Evolutionary conservation across 2,113 vertebrate species (phyloP).

Genomic region (Pan paniscus): DNA sequence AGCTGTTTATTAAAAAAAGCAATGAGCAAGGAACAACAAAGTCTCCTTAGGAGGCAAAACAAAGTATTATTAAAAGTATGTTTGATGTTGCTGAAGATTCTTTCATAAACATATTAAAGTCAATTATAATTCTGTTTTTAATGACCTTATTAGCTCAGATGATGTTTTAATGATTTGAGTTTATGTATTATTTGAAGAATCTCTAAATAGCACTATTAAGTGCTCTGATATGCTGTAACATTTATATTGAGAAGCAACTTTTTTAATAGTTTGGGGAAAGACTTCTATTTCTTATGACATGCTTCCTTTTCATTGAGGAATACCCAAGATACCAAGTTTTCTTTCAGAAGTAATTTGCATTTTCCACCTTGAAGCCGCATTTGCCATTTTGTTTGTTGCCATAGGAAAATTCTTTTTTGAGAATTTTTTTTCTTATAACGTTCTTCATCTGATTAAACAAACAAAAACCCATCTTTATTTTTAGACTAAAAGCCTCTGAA

Average conservation of each 20-base stretch:
- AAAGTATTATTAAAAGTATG: background rate
- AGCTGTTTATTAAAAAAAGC: background rate
- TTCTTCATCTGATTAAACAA: background rate
- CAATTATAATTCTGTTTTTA: conserved; percentile 18
- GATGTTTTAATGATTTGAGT: conserved; percentile 1
- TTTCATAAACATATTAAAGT: background rate
- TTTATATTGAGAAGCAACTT: background rate
- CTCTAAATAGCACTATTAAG: background rate
- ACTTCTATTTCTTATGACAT: background rate
- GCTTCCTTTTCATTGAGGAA: background rate
- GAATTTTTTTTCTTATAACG: background rate
- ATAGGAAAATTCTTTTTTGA: background rate
- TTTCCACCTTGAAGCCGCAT: background rate
- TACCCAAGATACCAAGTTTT: background rate
- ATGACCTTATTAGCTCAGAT: background rate
- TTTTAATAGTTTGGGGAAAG: background rate
- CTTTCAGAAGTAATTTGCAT: background rate
- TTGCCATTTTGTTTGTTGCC: background rate
- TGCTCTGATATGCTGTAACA: background rate
- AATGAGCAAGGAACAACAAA: background rate
- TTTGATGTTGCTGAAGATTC: background rate
- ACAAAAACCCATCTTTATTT: background rate
- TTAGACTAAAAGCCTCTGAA: background rate
- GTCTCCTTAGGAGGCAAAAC: background rate
- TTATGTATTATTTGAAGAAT: background rate